These are phyloP conservation scores for Acipenser ruthenus DNA, from an alignment of 2,797 vertebrate genomes.

Conservation along the genomic window DNA sequence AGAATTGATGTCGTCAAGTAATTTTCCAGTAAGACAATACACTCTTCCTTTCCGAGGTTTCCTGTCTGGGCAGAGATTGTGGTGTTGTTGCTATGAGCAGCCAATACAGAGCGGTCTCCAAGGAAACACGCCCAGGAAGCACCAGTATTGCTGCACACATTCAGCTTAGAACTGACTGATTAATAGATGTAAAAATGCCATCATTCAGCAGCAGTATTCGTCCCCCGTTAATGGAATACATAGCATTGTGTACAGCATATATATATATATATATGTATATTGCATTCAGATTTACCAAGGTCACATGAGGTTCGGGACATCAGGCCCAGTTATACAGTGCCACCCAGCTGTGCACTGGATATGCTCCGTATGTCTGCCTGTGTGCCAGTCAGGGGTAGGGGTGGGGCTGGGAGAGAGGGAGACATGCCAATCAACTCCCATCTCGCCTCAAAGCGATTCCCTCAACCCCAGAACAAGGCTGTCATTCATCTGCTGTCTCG, in stretches of 20 bases:
- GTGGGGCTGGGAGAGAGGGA: no score
- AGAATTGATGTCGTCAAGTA: no score
- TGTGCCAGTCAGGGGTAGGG: no score
- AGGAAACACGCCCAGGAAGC: slow-evolving; percentile 41
- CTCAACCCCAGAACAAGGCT: no score
- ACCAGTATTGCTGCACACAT: slow-evolving; percentile 25
- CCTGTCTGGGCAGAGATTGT: slow-evolving; percentile 42
- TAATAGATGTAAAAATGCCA: slow-evolving; percentile 11
- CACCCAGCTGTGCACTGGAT: no score
- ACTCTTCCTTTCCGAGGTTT: slow-evolving; percentile 47
- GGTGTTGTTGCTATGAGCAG: slow-evolving; percentile 44
- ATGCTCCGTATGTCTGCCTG: no score
- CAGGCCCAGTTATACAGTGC: no score
- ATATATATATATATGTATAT: slow-evolving; percentile 16
- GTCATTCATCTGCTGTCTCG: no score
- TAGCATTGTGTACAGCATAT: slow-evolving; percentile 11
- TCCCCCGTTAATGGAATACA: neutral
- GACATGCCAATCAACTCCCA: no score
- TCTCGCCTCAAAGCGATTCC: no score
- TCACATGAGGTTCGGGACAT: no score
- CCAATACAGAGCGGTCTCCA: slow-evolving; percentile 48
- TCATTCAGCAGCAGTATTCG: slow-evolving; percentile 25
- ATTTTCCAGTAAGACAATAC: slow-evolving; percentile 34
- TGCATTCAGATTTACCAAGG: no score
- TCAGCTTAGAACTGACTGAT: slow-evolving; percentile 39